Conservation (phyloP, 2,113 vertebrate species). For the Phrynocephalus versicolor region DNA sequence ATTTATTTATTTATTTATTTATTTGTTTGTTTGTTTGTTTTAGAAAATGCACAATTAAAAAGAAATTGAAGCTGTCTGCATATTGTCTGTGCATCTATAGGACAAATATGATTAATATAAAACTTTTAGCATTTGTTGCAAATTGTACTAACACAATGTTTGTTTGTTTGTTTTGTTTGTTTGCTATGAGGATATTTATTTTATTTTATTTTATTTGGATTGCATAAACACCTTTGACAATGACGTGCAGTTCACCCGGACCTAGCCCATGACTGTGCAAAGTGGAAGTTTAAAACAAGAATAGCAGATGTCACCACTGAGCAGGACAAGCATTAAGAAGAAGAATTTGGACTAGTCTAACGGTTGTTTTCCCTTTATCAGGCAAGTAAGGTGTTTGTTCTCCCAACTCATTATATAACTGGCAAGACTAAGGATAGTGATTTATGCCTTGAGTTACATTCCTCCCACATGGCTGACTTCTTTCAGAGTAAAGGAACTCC, state of each 20-base stretch:
- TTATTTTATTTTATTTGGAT: no score
- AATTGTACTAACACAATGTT: conserved; percentile 8
- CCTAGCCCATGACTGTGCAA: no score
- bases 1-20: no score
- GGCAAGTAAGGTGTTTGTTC: conserved; percentile 5
- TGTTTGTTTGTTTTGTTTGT: no score
- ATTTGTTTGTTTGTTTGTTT: no score
- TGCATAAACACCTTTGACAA: no score
- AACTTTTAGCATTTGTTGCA: conserved; percentile 5
- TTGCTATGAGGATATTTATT: no score
- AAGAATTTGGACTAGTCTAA: conserved; percentile 17
- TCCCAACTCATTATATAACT: conserved; percentile 32
- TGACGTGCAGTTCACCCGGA: no score
- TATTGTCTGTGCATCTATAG: background rate
- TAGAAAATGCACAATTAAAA: no score
- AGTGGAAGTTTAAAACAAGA: no score
- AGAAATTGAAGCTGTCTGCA: background rate
- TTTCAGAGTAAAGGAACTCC: conserved; percentile 9
- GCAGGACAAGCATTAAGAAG: no score
- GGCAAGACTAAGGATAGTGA: conserved; percentile 27
- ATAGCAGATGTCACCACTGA: no score
- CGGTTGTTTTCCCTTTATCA: background rate
- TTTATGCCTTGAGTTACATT: conserved; percentile 28
- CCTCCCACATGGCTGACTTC: conserved; percentile 18
- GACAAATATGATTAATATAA: conserved; percentile 18